Conservation (phyloP, 2,888 invertebrate species). For the Limnephilus rhombicus region DNA sequence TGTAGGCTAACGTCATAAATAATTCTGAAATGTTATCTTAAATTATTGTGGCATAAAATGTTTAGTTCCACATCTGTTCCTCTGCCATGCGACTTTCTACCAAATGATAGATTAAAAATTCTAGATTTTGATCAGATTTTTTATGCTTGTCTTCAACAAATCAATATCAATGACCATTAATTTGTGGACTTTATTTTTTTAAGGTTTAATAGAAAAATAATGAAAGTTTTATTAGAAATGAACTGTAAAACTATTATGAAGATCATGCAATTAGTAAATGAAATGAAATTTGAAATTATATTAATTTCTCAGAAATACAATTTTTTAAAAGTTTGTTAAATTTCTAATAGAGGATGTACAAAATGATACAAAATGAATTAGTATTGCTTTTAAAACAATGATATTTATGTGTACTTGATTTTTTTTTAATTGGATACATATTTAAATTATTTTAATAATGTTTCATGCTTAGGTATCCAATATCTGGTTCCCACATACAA, state of each 20-base stretch:
- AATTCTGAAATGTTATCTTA: background rate
- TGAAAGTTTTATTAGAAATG: background rate
- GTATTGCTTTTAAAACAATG: background rate
- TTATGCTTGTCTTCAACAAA: background rate
- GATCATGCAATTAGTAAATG: background rate
- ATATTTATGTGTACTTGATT: background rate
- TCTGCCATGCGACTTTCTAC: background rate
- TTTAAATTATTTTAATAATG: background rate
- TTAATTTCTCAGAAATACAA: background rate
- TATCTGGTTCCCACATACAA: background rate
- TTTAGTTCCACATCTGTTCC: too few species aligned
- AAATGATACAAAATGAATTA: background rate
- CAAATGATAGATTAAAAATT: background rate
- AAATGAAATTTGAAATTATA: background rate
- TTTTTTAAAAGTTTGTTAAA: background rate
- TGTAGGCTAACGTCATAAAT: background rate
- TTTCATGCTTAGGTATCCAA: background rate
- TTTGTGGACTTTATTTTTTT: background rate
- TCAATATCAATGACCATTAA: background rate
- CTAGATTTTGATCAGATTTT: background rate
- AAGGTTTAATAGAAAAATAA: background rate
- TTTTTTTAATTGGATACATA: background rate
- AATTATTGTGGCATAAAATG: background rate
- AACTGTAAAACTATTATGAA: background rate
- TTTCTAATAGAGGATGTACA: background rate